phyloP scores from a whole-genome alignment of 2,888 invertebrate genomes.

The Exocentrus adspersus region DNA sequence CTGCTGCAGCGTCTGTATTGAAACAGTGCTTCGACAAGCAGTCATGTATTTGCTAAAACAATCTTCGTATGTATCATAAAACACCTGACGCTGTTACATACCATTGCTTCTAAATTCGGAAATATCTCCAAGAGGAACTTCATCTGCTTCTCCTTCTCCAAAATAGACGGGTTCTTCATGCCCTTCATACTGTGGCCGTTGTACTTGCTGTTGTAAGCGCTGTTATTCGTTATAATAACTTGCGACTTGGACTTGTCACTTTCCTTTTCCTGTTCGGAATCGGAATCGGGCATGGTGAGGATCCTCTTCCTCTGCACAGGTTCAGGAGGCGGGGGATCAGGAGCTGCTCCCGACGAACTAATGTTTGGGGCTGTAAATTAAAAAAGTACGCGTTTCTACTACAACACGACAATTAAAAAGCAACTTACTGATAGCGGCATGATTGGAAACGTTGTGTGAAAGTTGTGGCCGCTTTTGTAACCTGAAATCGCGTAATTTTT shows the following conservation, averaged over 20 bases:
- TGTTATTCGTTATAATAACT: constrained; percentile 34
- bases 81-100: constrained; percentile 54
- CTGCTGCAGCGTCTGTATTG: constrained; percentile 68
- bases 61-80: neutral
- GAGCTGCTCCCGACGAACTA: constrained; percentile 35
- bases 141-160: constrained; percentile 70
- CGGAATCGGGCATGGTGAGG: constrained; percentile 64
- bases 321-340: too few relatives aligned
- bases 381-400: constrained; percentile 21
- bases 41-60: constrained; percentile 67
- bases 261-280: constrained; percentile 64
- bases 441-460: constrained; percentile 53
- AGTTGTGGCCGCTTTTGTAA: constrained; percentile 71
- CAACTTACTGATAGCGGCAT: constrained; percentile 52
- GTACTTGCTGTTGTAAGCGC: constrained; percentile 34
- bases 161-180: constrained; percentile 52
- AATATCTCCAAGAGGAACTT: constrained; percentile 73
- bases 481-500: constrained; percentile 75
- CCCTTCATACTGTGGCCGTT: constrained; percentile 40
- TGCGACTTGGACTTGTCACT: constrained; percentile 18
- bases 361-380: constrained; percentile 46
- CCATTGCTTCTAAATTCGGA: constrained; percentile 70
- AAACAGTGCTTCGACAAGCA: constrained; percentile 67
- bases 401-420: too few relatives aligned
- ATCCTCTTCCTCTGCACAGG: constrained; percentile 37